These are phyloP conservation scores for Listronotus bonariensis DNA, from an alignment of 1,140 invertebrate genomes.

Conservation along the genomic window DNA sequence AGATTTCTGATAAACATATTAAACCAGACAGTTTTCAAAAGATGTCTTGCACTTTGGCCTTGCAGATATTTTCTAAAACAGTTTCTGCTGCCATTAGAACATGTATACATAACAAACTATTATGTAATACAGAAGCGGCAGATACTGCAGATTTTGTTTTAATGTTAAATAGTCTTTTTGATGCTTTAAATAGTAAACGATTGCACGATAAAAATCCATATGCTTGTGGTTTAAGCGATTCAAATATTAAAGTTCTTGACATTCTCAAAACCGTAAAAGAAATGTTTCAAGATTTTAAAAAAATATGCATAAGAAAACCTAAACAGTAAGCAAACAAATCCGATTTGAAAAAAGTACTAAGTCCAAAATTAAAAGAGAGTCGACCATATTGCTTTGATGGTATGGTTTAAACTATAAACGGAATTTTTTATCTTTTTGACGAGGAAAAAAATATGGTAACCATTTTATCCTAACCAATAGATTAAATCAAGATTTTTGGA, in stretches of 20 bases:
- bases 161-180: slow-evolving; percentile 28
- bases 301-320: neutral
- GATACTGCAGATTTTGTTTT: slow-evolving; percentile 41
- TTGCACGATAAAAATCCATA: slow-evolving; percentile 28
- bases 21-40: too few relatives aligned
- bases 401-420: slow-evolving; percentile 33
- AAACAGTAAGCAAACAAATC: neutral
- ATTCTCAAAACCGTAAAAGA: too few relatives aligned
- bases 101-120: slow-evolving; percentile 32
- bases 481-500: too few relatives aligned
- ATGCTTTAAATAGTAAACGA: slow-evolving; percentile 12
- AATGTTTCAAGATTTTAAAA: neutral
- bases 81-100: slow-evolving; percentile 39
- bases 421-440: slow-evolving; percentile 22
- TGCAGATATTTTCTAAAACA: slow-evolving; percentile 39
- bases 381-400: slow-evolving; percentile 33
- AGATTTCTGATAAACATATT: slow-evolving; percentile 31
- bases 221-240: slow-evolving; percentile 13
- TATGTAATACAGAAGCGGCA: slow-evolving; percentile 28
- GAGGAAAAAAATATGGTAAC: slow-evolving; percentile 25
- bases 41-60: slow-evolving; percentile 35
- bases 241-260: too few relatives aligned
- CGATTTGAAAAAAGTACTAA: neutral
- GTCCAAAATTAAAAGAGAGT: neutral
- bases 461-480: too few relatives aligned